These are phyloP conservation scores for Frieseomelitta varia DNA, from an alignment of 1,140 invertebrate species.

Conservation along the genomic window DNA sequence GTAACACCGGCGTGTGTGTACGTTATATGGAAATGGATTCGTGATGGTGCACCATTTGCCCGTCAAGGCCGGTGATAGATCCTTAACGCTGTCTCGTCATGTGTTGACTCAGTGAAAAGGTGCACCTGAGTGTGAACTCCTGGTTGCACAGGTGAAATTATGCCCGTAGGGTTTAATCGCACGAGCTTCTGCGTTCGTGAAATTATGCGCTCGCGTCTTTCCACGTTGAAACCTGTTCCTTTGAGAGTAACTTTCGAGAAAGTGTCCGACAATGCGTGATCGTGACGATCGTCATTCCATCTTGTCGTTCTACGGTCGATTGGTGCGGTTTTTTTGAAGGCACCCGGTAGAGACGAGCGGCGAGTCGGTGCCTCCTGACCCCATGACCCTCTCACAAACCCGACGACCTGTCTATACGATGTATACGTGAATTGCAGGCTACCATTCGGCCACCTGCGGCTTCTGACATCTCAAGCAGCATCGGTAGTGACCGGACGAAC, in stretches of 20 bases:
- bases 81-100: conserved; percentile 33
- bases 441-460: conserved; percentile 74
- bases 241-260: not conserved
- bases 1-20: conserved; percentile 29
- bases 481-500: conserved; percentile 56
- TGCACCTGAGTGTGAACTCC: conserved; percentile 18
- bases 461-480: conserved; percentile 73
- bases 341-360: conserved; percentile 31
- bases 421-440: conserved; percentile 69
- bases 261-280: not conserved
- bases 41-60: conserved; percentile 29
- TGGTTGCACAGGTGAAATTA: conserved; percentile 31
- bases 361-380: conserved; percentile 66
- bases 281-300: not conserved
- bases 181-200: conserved; percentile 19
- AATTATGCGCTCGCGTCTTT: conserved; percentile 10
- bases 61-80: conserved; percentile 43
- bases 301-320: not conserved
- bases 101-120: conserved; percentile 30
- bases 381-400: conserved; percentile 67
- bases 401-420: conserved; percentile 66
- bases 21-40: conserved; percentile 72
- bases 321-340: not conserved
- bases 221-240: not conserved
- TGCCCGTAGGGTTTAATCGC: conserved; percentile 23